Evolutionary conservation across 1,140 invertebrate species (phyloP).

Genomic region (Diplogasteroides magnus): DNA sequence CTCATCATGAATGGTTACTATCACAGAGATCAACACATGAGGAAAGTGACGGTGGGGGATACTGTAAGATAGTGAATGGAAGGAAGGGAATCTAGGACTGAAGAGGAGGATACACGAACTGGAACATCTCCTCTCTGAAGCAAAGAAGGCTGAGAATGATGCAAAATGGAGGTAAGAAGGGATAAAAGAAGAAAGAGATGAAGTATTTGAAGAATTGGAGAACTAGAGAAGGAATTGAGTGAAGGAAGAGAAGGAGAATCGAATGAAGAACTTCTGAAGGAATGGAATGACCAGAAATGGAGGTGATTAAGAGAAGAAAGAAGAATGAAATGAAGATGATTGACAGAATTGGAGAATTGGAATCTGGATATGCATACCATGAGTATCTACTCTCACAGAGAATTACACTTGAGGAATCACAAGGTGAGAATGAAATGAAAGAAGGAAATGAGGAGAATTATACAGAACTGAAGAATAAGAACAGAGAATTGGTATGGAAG

Average conservation of each 20-base stretch:
- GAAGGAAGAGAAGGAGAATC: not conserved
- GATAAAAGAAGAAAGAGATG: not conserved
- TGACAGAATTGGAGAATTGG: not conserved
- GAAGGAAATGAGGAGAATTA: not conserved
- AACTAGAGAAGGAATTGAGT: not conserved
- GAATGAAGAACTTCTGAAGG: not conserved
- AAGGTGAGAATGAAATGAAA: too few species aligned
- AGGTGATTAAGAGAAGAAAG: not conserved
- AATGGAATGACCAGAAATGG: not conserved
- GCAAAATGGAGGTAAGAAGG: not conserved
- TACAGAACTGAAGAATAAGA: not conserved
- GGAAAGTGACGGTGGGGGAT: too few species aligned
- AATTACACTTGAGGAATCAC: not conserved
- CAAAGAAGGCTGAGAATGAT: not conserved
- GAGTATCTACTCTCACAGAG: not conserved
- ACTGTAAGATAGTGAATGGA: too few species aligned
- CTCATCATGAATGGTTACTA: too few species aligned
- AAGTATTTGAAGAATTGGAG: not conserved
- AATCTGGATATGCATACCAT: not conserved
- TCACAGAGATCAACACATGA: too few species aligned
- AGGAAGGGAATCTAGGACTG: too few species aligned
- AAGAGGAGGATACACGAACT: too few species aligned
- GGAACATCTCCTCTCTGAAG: not conserved
- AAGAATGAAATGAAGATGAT: not conserved
- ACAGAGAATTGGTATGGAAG: not conserved